These are phyloP conservation scores for Cactoblastis cactorum DNA, from an alignment of 2,888 invertebrate species.

Conservation along the genomic window DNA sequence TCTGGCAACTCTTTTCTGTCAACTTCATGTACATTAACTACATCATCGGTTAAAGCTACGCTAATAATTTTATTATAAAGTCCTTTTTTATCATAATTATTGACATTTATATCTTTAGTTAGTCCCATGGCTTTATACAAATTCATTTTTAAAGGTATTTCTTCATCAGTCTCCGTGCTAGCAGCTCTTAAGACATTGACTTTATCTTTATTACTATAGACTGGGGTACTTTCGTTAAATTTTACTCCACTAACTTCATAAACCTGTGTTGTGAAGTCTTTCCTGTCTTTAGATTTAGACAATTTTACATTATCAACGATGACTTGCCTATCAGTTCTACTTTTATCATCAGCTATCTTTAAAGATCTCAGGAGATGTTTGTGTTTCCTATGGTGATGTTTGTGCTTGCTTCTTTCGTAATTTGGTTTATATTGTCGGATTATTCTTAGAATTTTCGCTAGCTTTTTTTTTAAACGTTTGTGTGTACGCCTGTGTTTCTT, in stretches of 20 bases:
- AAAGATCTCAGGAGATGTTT: neutral
- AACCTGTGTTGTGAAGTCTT: too few relatives aligned
- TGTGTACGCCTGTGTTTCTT: neutral
- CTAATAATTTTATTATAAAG: neutral
- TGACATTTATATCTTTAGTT: neutral
- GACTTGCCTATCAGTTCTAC: too few relatives aligned
- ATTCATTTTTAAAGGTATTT: neutral
- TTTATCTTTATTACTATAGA: too few relatives aligned
- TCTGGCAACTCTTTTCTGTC: neutral
- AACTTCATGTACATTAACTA: neutral
- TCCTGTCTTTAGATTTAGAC: too few relatives aligned
- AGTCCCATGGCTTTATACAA: conserved; percentile 1
- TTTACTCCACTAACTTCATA: too few relatives aligned
- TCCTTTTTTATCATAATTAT: neutral
- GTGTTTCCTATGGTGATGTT: neutral
- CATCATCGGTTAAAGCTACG: neutral
- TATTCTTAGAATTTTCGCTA: neutral
- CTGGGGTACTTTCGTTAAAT: too few relatives aligned
- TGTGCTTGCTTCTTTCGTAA: neutral
- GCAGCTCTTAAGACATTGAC: too few relatives aligned
- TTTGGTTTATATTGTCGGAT: neutral
- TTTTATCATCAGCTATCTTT: too few relatives aligned
- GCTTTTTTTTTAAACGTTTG: neutral
- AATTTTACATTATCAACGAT: too few relatives aligned
- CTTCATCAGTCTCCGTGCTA: neutral